Evolutionary conservation across 2,113 vertebrate species (phyloP), one percentile per base, ranked within the genome.

Genomic region (Ariopsis seemanni): DNA sequence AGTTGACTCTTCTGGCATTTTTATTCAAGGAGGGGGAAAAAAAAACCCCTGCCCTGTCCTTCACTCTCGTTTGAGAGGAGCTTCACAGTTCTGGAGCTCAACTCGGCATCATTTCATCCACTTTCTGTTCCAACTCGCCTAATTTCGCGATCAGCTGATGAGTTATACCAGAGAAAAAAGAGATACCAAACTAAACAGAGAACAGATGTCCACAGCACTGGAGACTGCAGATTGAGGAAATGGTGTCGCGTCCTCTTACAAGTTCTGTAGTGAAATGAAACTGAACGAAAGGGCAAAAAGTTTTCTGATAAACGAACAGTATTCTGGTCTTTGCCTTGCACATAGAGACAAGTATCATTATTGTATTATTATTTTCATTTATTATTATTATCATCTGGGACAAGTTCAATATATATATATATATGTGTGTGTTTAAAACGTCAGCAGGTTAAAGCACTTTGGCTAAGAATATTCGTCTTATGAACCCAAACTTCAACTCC

Each of bases 401-500:
- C 27, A 58, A 62, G 22, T 22, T 71, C 65, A 2, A 55, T 34
- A 48, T 58, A 25, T 9, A 18, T 55, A 62, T 18, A 55, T 34
- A 48, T 58, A 25, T 9, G 18, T 55, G 50, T 18, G n/a, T 62
- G 53, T 80, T 79, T 15, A 57, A 42, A 18, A 7, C 2, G 15
- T 78, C 77, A 22, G 53, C 5, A 0, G 58, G 27, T 52, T 27
- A 18, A 83, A 83, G 30, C 81, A 50, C 58, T 83, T n/a, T 25
- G 58, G 42, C 7, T 15, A 52, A 65, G 22, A 65, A 60, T 42
- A 42, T 17, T 75, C 20, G 15, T 50, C 62, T 65, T 34, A 34
- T 7, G 14, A 48, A 34, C 78, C 25, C 25, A 30, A 80, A 65
- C 63, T 81, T 62, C 52, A 86, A 89, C 88, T 92, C 84, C 84